Conservation (phyloP, 2,797 vertebrate species). For the Epinephelus coioides region DNA sequence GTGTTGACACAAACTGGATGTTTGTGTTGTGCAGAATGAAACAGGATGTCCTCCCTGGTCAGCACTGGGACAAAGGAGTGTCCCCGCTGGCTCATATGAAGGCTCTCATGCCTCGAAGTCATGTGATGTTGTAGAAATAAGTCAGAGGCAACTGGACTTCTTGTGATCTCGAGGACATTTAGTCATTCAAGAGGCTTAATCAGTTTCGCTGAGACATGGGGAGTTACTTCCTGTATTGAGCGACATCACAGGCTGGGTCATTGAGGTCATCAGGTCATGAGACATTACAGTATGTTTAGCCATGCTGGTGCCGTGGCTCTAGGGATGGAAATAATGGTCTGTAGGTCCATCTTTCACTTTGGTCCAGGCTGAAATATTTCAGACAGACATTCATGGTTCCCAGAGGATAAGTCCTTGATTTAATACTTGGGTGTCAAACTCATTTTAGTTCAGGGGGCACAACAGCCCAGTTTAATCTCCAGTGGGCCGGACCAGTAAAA, state of each 20-base stretch:
- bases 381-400: background rate
- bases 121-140: constrained; percentile 9
- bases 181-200: background rate
- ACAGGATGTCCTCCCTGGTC: constrained; percentile 53
- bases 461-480: no score
- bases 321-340: no score
- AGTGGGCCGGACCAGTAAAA: no score
- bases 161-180: background rate
- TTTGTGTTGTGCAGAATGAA: constrained; percentile 27
- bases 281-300: background rate
- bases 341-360: no score
- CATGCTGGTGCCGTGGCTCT: no score
- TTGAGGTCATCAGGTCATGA: background rate
- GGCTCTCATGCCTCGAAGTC: background rate
- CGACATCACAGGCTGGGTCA: constrained; percentile 3
- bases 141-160: constrained; percentile 21
- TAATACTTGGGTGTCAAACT: no score
- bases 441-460: no score
- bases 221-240: constrained; percentile 19
- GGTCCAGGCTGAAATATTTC: background rate
- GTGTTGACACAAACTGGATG: constrained; percentile 25
- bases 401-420: no score
- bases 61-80: constrained; percentile 36
- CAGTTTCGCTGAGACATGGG: background rate
- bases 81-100: constrained; percentile 21